phyloP scores from a whole-genome alignment of 1,140 invertebrate genomes.

The Babylonia areolata region DNA sequence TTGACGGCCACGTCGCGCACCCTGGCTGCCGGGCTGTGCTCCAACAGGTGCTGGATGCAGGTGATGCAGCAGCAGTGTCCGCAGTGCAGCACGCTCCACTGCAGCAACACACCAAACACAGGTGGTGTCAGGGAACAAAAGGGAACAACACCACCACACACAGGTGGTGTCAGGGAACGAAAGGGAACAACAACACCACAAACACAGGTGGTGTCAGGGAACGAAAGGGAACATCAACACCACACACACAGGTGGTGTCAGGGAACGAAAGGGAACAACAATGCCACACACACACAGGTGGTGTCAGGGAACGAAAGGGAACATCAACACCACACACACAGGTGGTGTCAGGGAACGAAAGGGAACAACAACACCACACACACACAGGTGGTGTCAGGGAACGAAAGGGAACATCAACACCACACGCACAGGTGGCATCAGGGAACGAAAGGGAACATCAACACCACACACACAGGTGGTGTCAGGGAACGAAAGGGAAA shows the following conservation, averaged over 20 bases:
- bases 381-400: no score
- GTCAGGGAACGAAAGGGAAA: no score
- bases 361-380: no score
- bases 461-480: no score
- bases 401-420: no score
- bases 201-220: neutral
- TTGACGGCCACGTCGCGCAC: conserved; percentile 59
- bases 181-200: neutral
- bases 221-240: neutral
- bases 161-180: no score
- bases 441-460: no score
- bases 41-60: conserved; percentile 79
- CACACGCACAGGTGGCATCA: no score
- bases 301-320: no score
- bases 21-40: conserved; percentile 50
- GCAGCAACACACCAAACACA: neutral
- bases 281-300: no score
- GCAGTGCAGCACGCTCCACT: conserved; percentile 84
- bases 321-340: no score
- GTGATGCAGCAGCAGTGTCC: conserved; percentile 83
- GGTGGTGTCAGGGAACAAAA: conserved; percentile 29
- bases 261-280: neutral
- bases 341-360: no score
- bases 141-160: neutral
- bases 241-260: neutral